Percentiles rank a stretch among this genome's conserved stretches.
phyloP scores from a whole-genome alignment of 1,140 invertebrate genomes.

The Rhysida immarginata region DNA sequence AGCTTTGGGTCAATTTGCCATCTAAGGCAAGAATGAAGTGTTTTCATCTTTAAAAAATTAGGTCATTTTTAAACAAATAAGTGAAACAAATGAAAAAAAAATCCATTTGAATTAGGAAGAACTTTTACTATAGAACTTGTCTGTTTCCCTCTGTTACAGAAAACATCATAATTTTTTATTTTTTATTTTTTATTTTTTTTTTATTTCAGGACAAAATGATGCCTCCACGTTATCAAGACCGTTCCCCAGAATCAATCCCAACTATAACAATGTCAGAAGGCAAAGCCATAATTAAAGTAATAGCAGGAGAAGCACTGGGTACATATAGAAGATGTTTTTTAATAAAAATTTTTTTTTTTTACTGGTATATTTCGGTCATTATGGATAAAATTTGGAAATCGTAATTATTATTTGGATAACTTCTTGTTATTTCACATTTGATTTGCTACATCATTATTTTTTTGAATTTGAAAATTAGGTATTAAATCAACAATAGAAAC shows the following conservation, averaged over 20 bases:
- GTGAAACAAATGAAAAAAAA: too few relatives aligned
- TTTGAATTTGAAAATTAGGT: slow-evolving; percentile 13
- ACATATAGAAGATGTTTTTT: not conserved
- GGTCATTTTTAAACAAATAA: too few relatives aligned
- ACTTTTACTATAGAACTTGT: too few relatives aligned
- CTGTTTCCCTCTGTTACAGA: not conserved
- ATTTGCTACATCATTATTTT: too few relatives aligned
- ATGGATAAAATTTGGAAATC: too few relatives aligned
- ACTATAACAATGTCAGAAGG: slow-evolving; percentile 9
- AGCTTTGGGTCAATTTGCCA: slow-evolving; percentile 22
- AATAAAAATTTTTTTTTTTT: not conserved
- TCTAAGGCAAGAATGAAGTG: slow-evolving; percentile 15
- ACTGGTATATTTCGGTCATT: too few relatives aligned
- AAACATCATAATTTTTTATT: not conserved
- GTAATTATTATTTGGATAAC: too few relatives aligned
- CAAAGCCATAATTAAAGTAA: slow-evolving; percentile 17
- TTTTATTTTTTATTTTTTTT: not conserved
- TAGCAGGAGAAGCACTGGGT: slow-evolving; percentile 19
- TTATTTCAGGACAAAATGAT: slow-evolving; percentile 19
- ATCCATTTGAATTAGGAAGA: too few relatives aligned
- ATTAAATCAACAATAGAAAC: slow-evolving; percentile 12
- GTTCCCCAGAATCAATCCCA: slow-evolving; percentile 18
- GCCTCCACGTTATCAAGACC: slow-evolving; percentile 18
- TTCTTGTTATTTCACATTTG: too few relatives aligned
- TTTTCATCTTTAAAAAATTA: too few relatives aligned